Evolutionary conservation across 1,140 invertebrate genomes (phyloP).

Genomic region (Drosophila prosaltans): DNA sequence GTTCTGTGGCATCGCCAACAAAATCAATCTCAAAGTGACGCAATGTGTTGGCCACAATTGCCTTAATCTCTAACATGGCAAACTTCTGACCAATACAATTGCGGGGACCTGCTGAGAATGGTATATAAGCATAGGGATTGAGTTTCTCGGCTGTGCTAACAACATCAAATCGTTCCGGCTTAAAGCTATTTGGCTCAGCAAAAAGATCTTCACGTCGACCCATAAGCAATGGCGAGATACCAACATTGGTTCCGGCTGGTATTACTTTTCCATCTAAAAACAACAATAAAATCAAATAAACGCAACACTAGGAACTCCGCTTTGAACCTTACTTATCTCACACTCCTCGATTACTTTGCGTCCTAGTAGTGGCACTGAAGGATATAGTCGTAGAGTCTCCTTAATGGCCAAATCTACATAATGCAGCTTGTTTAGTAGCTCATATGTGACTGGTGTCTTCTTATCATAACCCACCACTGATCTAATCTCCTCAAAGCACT

Average conservation of each 20-base stretch:
- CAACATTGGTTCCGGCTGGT: constrained; percentile 84
- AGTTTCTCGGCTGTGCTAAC: constrained; percentile 83
- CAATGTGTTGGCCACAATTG: constrained; percentile 87
- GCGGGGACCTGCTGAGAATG: constrained; percentile 87
- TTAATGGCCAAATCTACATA: constrained; percentile 87
- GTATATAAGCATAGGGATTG: constrained; percentile 85
- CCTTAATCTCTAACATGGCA: constrained; percentile 91
- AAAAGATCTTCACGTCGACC: constrained; percentile 85
- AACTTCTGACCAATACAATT: constrained; percentile 92
- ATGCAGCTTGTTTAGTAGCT: constrained; percentile 85
- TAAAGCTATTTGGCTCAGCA: constrained; percentile 86
- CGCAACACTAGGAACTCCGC: rapidly evolving
- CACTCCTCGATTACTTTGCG: constrained; percentile 85
- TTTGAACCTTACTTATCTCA: constrained; percentile 64
- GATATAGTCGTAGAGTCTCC: constrained; percentile 86
- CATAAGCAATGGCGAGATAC: constrained; percentile 84
- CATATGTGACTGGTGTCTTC: constrained; percentile 83
- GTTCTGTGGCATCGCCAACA: constrained; percentile 68
- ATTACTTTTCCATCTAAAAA: constrained; percentile 84
- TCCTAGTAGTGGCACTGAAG: constrained; percentile 87
- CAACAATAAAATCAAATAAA: constrained; percentile 23
- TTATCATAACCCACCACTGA: constrained; percentile 83
- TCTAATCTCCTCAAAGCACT: constrained; percentile 80
- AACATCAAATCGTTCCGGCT: constrained; percentile 88
- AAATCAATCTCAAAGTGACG: constrained; percentile 85